phyloP scores from a whole-genome alignment of 1,140 invertebrate genomes.

The Zaprionus capensis region DNA sequence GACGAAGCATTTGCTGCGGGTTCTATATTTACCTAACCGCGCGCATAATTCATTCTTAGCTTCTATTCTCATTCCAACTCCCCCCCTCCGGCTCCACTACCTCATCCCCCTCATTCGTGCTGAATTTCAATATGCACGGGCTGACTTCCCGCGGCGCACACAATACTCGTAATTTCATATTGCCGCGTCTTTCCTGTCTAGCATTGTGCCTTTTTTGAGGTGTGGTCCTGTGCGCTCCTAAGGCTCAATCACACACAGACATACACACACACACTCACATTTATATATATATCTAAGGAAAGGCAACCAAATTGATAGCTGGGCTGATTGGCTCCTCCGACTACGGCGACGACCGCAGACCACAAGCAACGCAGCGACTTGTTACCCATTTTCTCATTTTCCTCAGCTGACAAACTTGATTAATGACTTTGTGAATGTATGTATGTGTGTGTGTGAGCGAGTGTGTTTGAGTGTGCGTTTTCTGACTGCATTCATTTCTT shows the following conservation, averaged over 20 bases:
- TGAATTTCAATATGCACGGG: constrained; percentile 48
- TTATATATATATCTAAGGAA: background rate
- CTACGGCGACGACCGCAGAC: constrained; percentile 53
- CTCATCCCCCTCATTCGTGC: too few relatives aligned
- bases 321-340: constrained; percentile 36
- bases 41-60: constrained; percentile 77
- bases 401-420: constrained; percentile 66
- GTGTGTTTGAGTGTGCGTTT: constrained; percentile 4
- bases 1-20: constrained; percentile 62
- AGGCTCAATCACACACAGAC: constrained; percentile 14
- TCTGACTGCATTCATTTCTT: constrained; percentile 24
- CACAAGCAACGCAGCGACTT: constrained; percentile 46
- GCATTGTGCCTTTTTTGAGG: constrained; percentile 34
- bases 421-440: constrained; percentile 50
- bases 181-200: constrained; percentile 33
- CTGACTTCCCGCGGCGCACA: constrained; percentile 38
- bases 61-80: constrained; percentile 16
- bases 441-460: background rate
- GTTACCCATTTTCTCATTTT: constrained; percentile 59
- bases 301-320: constrained; percentile 37
- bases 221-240: constrained; percentile 70
- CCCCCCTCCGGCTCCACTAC: too few relatives aligned
- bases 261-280: background rate
- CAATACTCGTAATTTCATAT: constrained; percentile 42
- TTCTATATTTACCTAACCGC: constrained; percentile 78